Evolutionary conservation across 2,888 invertebrate genomes (phyloP).

Genomic region (Acronicta aceris): DNA sequence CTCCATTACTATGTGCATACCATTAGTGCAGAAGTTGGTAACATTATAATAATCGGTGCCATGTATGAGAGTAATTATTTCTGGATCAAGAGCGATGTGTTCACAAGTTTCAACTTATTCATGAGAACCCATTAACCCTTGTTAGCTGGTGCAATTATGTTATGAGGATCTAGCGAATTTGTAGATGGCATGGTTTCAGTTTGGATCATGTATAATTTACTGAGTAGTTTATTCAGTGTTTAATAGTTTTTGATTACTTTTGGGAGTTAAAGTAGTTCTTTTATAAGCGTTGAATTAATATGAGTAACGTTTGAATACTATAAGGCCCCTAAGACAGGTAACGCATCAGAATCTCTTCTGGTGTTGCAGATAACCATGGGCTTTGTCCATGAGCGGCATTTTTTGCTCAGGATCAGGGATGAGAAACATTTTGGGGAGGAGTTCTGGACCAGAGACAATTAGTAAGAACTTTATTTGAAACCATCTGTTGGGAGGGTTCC

Average conservation of each 20-base stretch:
- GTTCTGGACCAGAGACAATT: too few species aligned
- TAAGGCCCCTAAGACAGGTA: too few species aligned
- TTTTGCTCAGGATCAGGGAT: too few species aligned
- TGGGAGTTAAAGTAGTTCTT: not conserved
- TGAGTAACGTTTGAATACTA: too few species aligned
- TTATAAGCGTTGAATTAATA: not conserved
- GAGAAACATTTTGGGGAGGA: too few species aligned
- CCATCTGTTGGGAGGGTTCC: too few species aligned
- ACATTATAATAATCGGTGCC: slow-evolving; percentile 57
- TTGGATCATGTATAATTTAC: not conserved
- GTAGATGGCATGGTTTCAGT: slow-evolving; percentile 8
- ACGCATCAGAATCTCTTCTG: too few species aligned
- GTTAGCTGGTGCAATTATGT: slow-evolving; percentile 37
- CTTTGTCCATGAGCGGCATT: too few species aligned
- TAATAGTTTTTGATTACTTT: not conserved
- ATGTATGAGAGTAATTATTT: slow-evolving; percentile 38
- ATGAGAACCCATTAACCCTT: slow-evolving; percentile 51
- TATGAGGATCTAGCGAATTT: slow-evolving; percentile 14
- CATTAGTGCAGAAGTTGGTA: slow-evolving; percentile 46
- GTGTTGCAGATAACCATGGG: too few species aligned
- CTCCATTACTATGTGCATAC: slow-evolving; percentile 50
- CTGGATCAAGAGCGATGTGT: slow-evolving; percentile 31
- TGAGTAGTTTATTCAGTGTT: not conserved
- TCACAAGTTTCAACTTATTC: slow-evolving; percentile 55
- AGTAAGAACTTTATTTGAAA: too few species aligned